Percentiles rank a stretch among this genome's conserved stretches.
These are phyloP conservation scores for Andrena praecox DNA, from an alignment of 2,888 invertebrate species.

Conservation along the genomic window DNA sequence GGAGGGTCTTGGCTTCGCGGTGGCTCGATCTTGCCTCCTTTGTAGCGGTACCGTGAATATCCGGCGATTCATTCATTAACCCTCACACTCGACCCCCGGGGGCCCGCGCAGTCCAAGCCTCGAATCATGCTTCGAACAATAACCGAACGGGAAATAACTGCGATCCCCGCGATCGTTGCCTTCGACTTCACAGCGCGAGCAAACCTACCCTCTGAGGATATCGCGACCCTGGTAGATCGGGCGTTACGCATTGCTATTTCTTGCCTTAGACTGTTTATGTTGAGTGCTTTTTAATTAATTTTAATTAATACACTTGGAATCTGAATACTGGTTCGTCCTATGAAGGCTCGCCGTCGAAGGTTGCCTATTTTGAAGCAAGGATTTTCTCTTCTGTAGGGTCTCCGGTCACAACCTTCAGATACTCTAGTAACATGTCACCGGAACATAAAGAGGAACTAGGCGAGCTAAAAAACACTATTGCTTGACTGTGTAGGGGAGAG, in stretches of 20 bases:
- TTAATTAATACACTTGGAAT: no score
- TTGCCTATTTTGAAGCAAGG: no score
- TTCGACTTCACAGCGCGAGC: conserved; percentile 57
- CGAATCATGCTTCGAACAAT: conserved; percentile 76
- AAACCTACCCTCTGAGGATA: neutral
- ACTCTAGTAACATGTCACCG: no score
- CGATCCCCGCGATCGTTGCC: conserved; percentile 63
- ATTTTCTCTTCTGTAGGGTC: no score
- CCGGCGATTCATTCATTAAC: conserved; percentile 85
- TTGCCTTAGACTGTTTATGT: no score
- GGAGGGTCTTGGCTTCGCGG: conserved; percentile 78
- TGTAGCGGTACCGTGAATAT: conserved; percentile 82
- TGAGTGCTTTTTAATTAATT: no score
- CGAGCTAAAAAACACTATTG: no score
- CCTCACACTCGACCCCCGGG: conserved; percentile 82
- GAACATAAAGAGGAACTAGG: no score
- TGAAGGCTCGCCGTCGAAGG: no score
- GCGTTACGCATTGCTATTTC: neutral
- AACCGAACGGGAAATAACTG: conserved; percentile 76
- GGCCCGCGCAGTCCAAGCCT: conserved; percentile 69
- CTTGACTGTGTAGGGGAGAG: no score
- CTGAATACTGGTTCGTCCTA: no score
- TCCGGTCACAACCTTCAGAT: no score
- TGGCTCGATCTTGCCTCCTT: conserved; percentile 79
- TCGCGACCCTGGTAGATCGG: neutral